Evolutionary conservation across 2,113 vertebrate genomes (phyloP).

Genomic region (Vidua macroura): DNA sequence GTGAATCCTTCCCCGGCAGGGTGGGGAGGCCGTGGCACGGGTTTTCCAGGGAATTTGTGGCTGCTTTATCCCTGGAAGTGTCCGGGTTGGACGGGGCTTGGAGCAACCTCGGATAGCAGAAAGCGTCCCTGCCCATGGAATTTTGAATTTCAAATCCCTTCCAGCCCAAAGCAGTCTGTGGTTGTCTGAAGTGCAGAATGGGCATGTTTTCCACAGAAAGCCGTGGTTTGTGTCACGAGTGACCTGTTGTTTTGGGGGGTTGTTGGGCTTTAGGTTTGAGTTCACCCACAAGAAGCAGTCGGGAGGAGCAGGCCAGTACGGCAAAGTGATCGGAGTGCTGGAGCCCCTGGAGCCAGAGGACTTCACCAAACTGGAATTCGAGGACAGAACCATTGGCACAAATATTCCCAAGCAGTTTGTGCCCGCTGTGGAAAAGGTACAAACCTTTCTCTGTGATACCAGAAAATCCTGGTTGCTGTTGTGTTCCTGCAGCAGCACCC

Average conservation of each 20-base stretch:
- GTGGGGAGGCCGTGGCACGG: neutral
- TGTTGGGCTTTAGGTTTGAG: conserved; percentile 81
- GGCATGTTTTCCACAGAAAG: neutral
- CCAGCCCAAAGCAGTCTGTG: fast-evolving
- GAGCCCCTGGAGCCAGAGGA: conserved; percentile 85
- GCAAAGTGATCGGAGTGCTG: conserved; percentile 88
- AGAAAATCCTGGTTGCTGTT: neutral
- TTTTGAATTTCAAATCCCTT: neutral
- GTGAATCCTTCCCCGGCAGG: fast-evolving
- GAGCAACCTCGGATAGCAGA: fast-evolving
- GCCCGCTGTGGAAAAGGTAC: conserved; percentile 90
- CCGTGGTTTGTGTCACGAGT: neutral
- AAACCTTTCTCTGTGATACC: fast-evolving
- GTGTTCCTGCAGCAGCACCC: fast-evolving
- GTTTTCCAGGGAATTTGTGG: neutral
- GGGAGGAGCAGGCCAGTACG: conserved; percentile 91
- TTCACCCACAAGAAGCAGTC: conserved; percentile 95
- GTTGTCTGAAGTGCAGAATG: fast-evolving
- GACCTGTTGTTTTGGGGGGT: neutral
- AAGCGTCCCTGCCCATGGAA: fast-evolving
- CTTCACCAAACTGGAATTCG: conserved; percentile 89
- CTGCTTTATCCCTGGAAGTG: neutral
- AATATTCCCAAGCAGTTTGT: conserved; percentile 93
- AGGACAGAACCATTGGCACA: conserved; percentile 88
- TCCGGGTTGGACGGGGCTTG: too few relatives aligned